Evolutionary conservation across 1,140 invertebrate genomes (phyloP).

Genomic region (Drosophila teissieri): DNA sequence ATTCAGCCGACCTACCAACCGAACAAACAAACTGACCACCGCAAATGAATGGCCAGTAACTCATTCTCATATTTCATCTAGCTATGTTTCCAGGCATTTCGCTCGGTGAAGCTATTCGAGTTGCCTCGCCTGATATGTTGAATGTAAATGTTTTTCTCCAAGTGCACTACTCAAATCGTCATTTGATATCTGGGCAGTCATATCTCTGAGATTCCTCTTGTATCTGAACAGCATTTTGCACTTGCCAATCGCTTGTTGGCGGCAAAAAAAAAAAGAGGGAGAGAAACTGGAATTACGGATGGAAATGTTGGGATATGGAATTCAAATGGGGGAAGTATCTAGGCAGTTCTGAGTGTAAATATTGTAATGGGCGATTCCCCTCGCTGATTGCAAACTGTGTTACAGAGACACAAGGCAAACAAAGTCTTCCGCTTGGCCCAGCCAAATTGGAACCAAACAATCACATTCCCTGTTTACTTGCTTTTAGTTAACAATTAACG

Average conservation of each 20-base stretch:
- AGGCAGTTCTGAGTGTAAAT: constrained; percentile 11
- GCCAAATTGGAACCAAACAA: constrained; percentile 31
- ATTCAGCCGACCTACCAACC: background rate
- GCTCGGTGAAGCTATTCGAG: constrained; percentile 1
- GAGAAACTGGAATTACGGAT: constrained; percentile 2
- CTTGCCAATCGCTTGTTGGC: constrained; percentile 29
- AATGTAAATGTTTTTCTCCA: background rate
- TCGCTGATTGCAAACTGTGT: constrained; percentile 9
- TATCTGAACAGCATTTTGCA: constrained; percentile 62
- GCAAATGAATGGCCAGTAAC: constrained; percentile 36
- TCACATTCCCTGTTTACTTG: constrained; percentile 39
- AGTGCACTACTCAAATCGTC: background rate
- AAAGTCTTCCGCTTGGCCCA: constrained; percentile 5
- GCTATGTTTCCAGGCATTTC: constrained; percentile 3
- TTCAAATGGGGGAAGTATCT: background rate
- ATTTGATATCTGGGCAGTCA: constrained; percentile 24
- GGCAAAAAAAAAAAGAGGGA: background rate
- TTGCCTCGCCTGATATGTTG: constrained; percentile 1
- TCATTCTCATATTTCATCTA: constrained; percentile 29
- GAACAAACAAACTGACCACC: constrained; percentile 15
- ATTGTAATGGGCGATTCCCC: constrained; percentile 2
- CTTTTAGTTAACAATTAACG: constrained; percentile 16
- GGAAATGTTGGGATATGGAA: constrained; percentile 1
- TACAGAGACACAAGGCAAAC: background rate
- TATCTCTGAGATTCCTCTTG: constrained; percentile 33